Conservation (phyloP, 2,113 vertebrate genomes). For the Peromyscus polionotus region DNA sequence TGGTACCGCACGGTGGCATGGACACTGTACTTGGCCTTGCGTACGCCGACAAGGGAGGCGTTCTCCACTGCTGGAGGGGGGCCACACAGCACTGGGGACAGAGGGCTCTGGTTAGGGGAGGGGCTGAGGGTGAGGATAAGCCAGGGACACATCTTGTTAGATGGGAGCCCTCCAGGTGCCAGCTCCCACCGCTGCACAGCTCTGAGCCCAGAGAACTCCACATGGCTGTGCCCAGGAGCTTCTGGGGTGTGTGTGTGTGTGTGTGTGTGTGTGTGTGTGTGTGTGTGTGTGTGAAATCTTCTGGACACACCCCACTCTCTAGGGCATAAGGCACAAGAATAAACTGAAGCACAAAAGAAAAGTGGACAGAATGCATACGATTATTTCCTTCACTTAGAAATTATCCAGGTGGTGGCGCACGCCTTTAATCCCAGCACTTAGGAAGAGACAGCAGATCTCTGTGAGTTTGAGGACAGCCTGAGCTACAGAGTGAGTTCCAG, state of each 20-base stretch:
- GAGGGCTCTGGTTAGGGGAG: background rate
- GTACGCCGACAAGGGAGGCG: conserved; percentile 91
- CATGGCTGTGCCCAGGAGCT: background rate
- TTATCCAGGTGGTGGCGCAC: background rate
- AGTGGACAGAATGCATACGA: background rate
- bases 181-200: background rate
- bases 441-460: background rate
- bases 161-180: background rate
- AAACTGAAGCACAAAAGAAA: background rate
- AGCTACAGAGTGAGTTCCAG: no score
- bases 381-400: conserved; percentile 23
- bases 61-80: conserved; percentile 93
- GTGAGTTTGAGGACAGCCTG: background rate
- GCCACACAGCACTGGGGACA: conserved; percentile 92
- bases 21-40: conserved; percentile 93
- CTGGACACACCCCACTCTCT: background rate
- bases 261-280: no score
- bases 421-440: background rate
- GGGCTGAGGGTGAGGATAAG: background rate
- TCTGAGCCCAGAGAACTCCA: background rate
- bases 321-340: background rate
- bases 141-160: background rate
- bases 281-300: background rate
- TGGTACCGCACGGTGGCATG: conserved; percentile 95
- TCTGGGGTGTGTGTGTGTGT: no score